Evolutionary conservation across 2,113 vertebrate genomes (phyloP), one percentile per base, ranked within the genome.

Genomic region (Nesoenas mayeri): DNA sequence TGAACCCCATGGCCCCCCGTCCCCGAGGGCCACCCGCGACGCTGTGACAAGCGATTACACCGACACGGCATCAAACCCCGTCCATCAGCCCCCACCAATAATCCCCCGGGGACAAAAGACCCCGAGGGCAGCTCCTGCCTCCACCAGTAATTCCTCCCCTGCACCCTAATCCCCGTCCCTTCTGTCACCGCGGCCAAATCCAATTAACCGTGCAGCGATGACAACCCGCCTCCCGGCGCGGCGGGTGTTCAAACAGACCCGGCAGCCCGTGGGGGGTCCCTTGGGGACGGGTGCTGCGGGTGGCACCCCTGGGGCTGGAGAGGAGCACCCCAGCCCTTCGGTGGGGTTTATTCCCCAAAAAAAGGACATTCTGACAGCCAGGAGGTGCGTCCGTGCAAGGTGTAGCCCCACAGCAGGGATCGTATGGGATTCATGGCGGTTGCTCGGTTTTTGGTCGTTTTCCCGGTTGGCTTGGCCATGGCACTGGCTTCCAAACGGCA

Each of bases 141-240:
- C 72, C 36, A 1, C 48, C 82, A 15, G 38, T 90, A 93, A 96
- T 94, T 93, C 94, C 79, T 88, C 67, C 71, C 82, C 82, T 75
- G 36, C 8, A 2, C 71, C 75, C 88, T 95, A 93, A 96, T 95
- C 88, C 86, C 71, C 47, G 0, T 74, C 61, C 96, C 96, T 94
- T 90, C 94, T 93, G 95, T 64, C 34, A 1, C 67, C 36, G 85
- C 2, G 1, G 61, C 83, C 93, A 92, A 92, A 96, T 96, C 96
- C 95, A 75, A 93, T 96, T 93, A 96, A 60, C 75, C 10, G 22
- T 20, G 89, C 66, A 67, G 60, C 10, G n/a, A 64, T 40, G 51
- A 4, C 2, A 2, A 82, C 74, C 26, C 75, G 6, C 28, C 47
- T 11, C 66, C 66, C 1, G 1, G 53, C 83, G 64, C 5, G 3